Conservation (phyloP, 2,113 vertebrate genomes). For the Bostrychus sinensis region DNA sequence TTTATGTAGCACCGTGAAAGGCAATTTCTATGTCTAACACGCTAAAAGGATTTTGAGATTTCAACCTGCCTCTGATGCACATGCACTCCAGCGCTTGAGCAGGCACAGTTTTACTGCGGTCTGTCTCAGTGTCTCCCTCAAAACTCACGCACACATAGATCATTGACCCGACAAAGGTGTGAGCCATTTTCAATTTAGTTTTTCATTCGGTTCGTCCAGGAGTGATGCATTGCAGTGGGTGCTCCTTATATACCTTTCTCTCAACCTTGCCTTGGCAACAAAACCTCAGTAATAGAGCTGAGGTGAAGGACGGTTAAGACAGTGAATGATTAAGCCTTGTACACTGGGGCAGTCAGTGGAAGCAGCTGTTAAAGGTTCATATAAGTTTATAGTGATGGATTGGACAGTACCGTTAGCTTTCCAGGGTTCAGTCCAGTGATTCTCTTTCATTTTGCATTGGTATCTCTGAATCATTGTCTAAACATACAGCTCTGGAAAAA, state of each 20-base stretch:
- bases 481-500: too few relatives aligned
- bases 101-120: conserved; percentile 48
- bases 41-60: conserved; percentile 48
- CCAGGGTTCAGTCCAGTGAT: background rate
- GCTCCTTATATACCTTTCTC: conserved; percentile 23
- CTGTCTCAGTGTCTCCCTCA: background rate
- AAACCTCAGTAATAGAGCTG: conserved; percentile 17
- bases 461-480: too few relatives aligned
- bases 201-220: conserved; percentile 34
- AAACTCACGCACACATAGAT: conserved; percentile 20
- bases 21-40: conserved; percentile 55
- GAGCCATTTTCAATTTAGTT: conserved; percentile 48
- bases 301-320: conserved; percentile 26
- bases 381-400: conserved; percentile 7
- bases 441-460: background rate
- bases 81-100: conserved; percentile 41
- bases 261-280: conserved; percentile 40
- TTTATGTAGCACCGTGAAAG: conserved; percentile 54
- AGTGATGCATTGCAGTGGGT: conserved; percentile 41
- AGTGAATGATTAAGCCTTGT: conserved; percentile 11
- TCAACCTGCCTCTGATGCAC: conserved; percentile 60
- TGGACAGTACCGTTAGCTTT: background rate
- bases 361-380: conserved; percentile 13
- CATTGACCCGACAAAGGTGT: conserved; percentile 51
- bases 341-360: conserved; percentile 7